phyloP scores from a whole-genome alignment of 2,797 vertebrate genomes.

The Spheniscus humboldti region DNA sequence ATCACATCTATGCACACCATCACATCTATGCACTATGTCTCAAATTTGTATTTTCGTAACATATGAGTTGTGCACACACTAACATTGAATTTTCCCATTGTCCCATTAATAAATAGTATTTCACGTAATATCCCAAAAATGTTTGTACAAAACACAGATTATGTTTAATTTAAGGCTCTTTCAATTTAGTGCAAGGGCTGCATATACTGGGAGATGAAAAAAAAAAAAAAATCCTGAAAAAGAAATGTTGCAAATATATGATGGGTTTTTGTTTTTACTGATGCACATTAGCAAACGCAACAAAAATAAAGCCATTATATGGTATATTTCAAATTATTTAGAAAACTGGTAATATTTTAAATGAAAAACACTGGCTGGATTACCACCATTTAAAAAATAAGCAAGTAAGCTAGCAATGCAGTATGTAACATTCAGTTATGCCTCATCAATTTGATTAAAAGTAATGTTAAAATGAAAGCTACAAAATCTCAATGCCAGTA shows the following conservation, averaged over 20 bases:
- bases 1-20: background rate
- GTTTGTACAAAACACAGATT: background rate
- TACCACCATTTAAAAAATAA: background rate
- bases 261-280: background rate
- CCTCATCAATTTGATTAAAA: conserved; percentile 20
- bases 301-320: background rate
- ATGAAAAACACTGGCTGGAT: background rate
- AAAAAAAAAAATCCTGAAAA: background rate
- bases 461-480: background rate
- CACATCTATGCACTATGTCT: background rate
- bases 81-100: background rate
- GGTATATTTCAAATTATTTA: background rate
- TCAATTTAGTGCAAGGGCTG: background rate
- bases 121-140: background rate
- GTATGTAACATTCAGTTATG: background rate
- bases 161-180: background rate
- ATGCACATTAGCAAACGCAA: background rate
- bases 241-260: background rate
- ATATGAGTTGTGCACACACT: background rate
- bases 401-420: background rate
- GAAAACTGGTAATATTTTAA: background rate
- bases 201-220: fast-evolving
- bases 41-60: background rate
- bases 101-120: background rate
- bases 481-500: background rate